phyloP scores from a whole-genome alignment of 2,797 vertebrate species.

The Gambelia wislizenii region DNA sequence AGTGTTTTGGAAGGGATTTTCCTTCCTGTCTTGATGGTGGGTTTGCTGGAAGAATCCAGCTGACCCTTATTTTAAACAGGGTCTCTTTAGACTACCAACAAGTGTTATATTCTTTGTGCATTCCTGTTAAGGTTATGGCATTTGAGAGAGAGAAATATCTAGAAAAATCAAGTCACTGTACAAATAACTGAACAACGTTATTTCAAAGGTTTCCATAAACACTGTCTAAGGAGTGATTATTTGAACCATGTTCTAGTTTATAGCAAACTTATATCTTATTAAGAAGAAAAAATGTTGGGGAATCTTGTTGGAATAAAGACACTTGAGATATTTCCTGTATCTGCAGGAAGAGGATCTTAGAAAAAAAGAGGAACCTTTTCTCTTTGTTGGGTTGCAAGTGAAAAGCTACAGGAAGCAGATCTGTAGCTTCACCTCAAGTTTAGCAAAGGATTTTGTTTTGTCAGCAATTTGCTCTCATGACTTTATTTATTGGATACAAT shows the following conservation, averaged over 20 bases:
- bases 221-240: neutral
- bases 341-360: neutral
- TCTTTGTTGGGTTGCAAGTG: constrained; percentile 11
- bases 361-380: constrained; percentile 29
- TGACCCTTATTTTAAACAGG: neutral
- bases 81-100: neutral
- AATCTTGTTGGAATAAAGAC: neutral
- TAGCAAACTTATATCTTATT: neutral
- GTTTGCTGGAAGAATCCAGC: neutral
- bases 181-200: neutral
- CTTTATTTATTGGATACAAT: constrained; percentile 26
- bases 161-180: too few species aligned
- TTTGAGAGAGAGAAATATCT: neutral
- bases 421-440: neutral
- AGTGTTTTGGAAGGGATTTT: neutral
- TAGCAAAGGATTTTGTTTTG: constrained; percentile 20
- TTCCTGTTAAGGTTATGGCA: neutral
- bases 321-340: neutral
- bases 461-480: constrained; percentile 19
- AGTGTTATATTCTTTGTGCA: neutral
- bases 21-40: neutral
- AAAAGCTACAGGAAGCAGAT: constrained; percentile 34
- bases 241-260: constrained; percentile 1
- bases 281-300: neutral
- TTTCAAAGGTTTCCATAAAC: constrained; percentile 1